These are phyloP conservation scores for Hyaena hyaena DNA, from an alignment of 2,113 vertebrate species.

Conservation along the genomic window DNA sequence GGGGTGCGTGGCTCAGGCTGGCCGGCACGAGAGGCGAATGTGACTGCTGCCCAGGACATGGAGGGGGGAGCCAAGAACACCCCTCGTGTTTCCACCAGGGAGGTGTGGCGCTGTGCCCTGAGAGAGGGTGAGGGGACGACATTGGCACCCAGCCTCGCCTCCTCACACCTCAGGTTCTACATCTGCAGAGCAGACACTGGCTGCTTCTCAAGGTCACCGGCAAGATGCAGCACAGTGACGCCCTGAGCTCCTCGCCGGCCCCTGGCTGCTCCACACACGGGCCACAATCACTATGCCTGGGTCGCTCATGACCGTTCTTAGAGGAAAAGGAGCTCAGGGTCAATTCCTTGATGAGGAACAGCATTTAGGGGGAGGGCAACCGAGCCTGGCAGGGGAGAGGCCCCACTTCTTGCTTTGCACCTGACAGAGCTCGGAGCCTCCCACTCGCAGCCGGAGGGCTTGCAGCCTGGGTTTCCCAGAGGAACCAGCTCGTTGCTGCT, in stretches of 20 bases:
- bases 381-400: neutral
- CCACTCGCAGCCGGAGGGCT: neutral
- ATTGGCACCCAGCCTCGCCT: neutral
- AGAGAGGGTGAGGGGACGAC: neutral
- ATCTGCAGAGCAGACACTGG: neutral
- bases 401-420: neutral
- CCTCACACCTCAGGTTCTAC: neutral
- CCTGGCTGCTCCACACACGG: neutral
- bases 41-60: neutral
- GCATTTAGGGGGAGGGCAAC: neutral
- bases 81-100: neutral
- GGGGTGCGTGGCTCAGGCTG: neutral
- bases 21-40: neutral
- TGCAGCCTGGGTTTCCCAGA: constrained; percentile 11
- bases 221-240: neutral
- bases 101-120: neutral
- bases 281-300: neutral
- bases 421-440: neutral
- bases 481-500: neutral
- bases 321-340: neutral
- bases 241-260: neutral
- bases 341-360: neutral
- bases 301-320: neutral
- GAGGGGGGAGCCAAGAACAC: neutral
- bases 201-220: neutral